Evolutionary conservation across 2,113 vertebrate genomes (phyloP).

Genomic region (Sakesphorus luctuosus): DNA sequence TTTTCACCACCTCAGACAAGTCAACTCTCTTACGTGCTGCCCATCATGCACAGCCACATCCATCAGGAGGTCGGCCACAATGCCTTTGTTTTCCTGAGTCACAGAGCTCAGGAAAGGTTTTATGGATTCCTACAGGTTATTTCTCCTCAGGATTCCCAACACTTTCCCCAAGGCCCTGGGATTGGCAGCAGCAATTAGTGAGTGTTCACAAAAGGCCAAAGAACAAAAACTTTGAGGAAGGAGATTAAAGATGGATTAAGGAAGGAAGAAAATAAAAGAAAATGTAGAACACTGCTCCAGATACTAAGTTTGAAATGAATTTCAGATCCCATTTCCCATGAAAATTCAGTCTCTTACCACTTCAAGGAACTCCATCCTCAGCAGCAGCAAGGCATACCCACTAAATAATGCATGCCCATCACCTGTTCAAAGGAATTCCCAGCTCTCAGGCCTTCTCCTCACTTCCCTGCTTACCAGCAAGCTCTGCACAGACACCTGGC

Average conservation of each 20-base stretch:
- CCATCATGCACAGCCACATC: not conserved
- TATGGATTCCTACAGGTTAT: not conserved
- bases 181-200: not conserved
- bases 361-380: not conserved
- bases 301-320: not conserved
- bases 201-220: not conserved
- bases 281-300: not conserved
- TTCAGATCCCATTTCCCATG: not conserved
- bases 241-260: constrained; percentile 19
- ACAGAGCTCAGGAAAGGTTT: not conserved
- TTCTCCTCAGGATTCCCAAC: not conserved
- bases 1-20: not conserved
- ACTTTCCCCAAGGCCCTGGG: not conserved
- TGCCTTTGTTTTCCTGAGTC: not conserved
- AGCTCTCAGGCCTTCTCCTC: not conserved
- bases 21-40: not conserved
- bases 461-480: not conserved
- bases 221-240: constrained; percentile 23
- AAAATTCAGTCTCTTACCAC: not conserved
- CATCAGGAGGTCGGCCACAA: not conserved
- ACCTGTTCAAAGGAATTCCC: not conserved
- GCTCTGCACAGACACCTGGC: not conserved
- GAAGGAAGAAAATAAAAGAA: not conserved
- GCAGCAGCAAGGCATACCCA: not conserved
- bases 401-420: not conserved